Evolutionary conservation across 64 coral and sea anemone genomes (phyloP).

Genomic region (Porites lutea): DNA sequence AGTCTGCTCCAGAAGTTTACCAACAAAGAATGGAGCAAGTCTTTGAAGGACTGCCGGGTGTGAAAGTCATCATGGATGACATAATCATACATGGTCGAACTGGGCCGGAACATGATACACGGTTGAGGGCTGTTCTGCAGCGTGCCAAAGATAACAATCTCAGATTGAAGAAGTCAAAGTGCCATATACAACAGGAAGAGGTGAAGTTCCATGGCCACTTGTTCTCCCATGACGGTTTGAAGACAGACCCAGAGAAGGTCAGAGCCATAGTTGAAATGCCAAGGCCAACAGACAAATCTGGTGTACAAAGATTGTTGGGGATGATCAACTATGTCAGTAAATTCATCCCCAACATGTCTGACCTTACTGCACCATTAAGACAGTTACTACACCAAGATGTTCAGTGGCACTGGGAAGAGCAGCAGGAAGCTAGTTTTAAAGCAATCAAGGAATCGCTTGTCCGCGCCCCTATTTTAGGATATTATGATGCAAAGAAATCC

Average conservation of each 20-base stretch:
- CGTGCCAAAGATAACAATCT: neutral
- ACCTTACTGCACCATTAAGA: conserved; percentile 64
- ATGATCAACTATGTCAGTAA: conserved; percentile 52
- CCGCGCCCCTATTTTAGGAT: conserved; percentile 22
- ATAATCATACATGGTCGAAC: no score
- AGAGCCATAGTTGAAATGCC: conserved; percentile 34
- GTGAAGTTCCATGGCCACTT: neutral
- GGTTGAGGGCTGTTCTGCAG: neutral
- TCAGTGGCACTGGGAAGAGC: conserved; percentile 61
- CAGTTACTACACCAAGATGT: conserved; percentile 32
- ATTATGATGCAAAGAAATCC: conserved; percentile 6
- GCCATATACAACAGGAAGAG: neutral
- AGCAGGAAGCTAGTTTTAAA: conserved; percentile 51
- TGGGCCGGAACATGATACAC: neutral
- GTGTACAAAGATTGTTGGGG: conserved; percentile 47
- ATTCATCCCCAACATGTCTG: conserved; percentile 61
- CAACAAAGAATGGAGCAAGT: conserved; percentile 12
- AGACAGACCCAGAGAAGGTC: neutral
- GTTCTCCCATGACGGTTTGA: neutral
- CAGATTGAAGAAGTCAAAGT: neutral
- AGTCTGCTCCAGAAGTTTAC: conserved; percentile 15
- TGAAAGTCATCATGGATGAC: no score
- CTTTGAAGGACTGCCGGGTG: neutral
- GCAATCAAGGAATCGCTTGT: conserved; percentile 44
- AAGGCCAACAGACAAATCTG: conserved; percentile 23